Evolutionary conservation across 2,113 vertebrate genomes (phyloP).

Genomic region (Cyrtonyx montezumae): DNA sequence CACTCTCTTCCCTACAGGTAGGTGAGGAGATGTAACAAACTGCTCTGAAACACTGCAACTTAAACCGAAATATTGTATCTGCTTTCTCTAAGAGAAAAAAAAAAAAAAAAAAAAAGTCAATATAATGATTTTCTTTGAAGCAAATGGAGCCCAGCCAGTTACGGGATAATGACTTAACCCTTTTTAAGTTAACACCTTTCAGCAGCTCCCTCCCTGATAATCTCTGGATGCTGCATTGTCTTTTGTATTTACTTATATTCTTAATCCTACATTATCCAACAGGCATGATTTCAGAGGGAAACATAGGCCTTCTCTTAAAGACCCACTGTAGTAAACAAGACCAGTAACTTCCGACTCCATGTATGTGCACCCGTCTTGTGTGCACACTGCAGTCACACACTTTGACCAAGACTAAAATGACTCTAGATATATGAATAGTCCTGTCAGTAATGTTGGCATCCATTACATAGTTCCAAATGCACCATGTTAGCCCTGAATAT

Average conservation of each 20-base stretch:
- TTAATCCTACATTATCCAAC: conserved; percentile 59
- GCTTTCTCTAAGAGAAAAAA: neutral
- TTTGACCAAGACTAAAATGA: neutral
- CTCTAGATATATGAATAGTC: neutral
- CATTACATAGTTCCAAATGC: neutral
- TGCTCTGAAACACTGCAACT: neutral
- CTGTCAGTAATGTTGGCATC: neutral
- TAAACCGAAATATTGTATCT: conserved; percentile 16
- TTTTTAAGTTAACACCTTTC: conserved; percentile 55
- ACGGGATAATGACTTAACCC: conserved; percentile 52
- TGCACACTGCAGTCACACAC: neutral
- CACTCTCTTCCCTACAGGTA: neutral
- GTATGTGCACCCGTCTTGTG: too few species aligned
- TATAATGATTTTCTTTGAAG: conserved; percentile 55
- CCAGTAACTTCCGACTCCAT: neutral
- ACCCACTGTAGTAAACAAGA: neutral
- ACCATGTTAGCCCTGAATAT: neutral
- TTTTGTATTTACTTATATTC: conserved; percentile 15
- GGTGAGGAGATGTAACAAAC: neutral
- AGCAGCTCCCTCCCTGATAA: conserved; percentile 50
- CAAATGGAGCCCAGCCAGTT: conserved; percentile 21
- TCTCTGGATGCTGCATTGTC: conserved; percentile 14
- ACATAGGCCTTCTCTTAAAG: neutral
- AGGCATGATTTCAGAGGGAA: conserved; percentile 21
- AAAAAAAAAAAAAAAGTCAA: neutral